Conservation (phyloP, 2,797 vertebrate genomes). For the Coreius guichenoti region DNA sequence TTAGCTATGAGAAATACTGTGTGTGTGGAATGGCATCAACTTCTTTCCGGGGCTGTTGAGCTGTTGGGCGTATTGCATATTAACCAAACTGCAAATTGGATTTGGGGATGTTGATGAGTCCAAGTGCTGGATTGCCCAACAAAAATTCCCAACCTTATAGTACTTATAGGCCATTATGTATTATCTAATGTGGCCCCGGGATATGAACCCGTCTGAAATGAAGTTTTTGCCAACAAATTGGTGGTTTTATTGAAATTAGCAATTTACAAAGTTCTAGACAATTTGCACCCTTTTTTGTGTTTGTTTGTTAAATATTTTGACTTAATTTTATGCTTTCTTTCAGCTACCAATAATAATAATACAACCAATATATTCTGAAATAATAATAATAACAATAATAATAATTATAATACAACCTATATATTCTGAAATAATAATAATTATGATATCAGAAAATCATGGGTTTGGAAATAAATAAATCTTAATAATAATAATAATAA, state of each 20-base stretch:
- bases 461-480: neutral
- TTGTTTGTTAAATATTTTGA: neutral
- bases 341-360: neutral
- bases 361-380: neutral
- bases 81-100: constrained; percentile 45
- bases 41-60: constrained; percentile 12
- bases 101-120: constrained; percentile 31
- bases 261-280: neutral
- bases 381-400: neutral
- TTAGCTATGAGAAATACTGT: constrained; percentile 34
- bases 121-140: neutral
- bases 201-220: neutral
- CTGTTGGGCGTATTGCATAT: constrained; percentile 16
- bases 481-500: neutral
- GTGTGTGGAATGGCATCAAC: constrained; percentile 9
- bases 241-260: neutral
- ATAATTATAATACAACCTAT: neutral
- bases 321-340: neutral
- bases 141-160: neutral
- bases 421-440: neutral
- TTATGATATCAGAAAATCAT: neutral
- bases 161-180: neutral
- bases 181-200: neutral
- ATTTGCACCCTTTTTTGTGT: neutral
- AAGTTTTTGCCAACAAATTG: neutral